Base-by-base conservation (phyloP, 2,797 vertebrate genomes). In the Coreius guichenoti region DNA sequence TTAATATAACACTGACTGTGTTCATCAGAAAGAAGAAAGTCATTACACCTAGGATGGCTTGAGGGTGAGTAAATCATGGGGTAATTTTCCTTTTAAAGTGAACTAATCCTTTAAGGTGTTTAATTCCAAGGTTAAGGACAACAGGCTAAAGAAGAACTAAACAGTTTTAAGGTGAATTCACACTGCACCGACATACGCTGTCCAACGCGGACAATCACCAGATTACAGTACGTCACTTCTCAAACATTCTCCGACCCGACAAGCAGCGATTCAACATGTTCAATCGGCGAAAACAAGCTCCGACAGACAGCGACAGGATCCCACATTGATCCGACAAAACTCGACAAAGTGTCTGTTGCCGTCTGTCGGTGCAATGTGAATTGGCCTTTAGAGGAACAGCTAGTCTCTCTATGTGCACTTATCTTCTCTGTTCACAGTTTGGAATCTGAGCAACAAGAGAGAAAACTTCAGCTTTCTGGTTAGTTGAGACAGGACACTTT, bases 391-490 rank as follows among this genome's bases (percentile, higher is more conserved):
- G 17, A 36, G 26, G 21, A 47, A 72, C 29, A 29, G 19, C 54
- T n/a, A 36, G 2, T 39, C 77, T 80, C 43, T 68, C 78, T 51
- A 51, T 14, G 45, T 68, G 45, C 63, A 51, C 79, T 80, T 70
- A 81, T 69, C 65, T 81, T 81, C 26, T 51, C 14, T 82, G 51
- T 73, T 73, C 39, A 72, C 68, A 73, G 69, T 54, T 81, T 81
- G 54, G 11, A 73, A 82, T 76, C 72, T 23, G 82, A 73, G 29
- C 36, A 29, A 56, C 63, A 51, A 49, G 36, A 68, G 23, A 67
- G 45, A 84, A 75, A 81, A 56, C 77, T 45, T 69, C 16, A 72
- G 47, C 68, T 84, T 76, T 83, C 33, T 77, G 73, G 61, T 77
- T 17, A 45, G 63, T 43, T 68, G 47, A 67, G 61, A 68, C 72